Conservation (phyloP, 1,140 invertebrate species). For the Drosophila teissieri region DNA sequence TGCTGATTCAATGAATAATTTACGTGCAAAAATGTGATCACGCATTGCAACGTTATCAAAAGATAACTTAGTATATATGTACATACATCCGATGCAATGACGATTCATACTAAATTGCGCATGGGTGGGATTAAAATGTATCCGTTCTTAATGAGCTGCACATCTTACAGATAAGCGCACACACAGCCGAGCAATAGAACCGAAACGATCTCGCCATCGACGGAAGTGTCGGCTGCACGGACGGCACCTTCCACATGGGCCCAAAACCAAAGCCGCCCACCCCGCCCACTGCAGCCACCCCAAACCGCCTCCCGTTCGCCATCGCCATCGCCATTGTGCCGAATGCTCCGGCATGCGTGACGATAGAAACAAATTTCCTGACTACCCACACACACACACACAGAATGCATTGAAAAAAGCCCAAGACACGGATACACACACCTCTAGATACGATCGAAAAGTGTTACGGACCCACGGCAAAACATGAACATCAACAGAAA, state of each 20-base stretch:
- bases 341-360: slow-evolving; percentile 83
- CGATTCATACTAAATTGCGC: no score
- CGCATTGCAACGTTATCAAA: no score
- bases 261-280: slow-evolving; percentile 3
- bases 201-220: slow-evolving; percentile 18
- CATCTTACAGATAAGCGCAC: neutral
- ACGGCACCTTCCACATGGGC: slow-evolving; percentile 21
- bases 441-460: slow-evolving; percentile 62
- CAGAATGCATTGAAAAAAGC: slow-evolving; percentile 7
- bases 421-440: slow-evolving; percentile 18
- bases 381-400: slow-evolving; percentile 47
- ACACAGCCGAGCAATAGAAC: neutral
- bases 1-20: neutral
- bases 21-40: neutral
- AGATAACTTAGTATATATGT: no score
- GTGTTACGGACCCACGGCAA: slow-evolving; percentile 47
- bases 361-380: slow-evolving; percentile 81
- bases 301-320: neutral
- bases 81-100: no score
- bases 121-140: no score
- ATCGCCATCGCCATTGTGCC: slow-evolving; percentile 62
- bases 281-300: neutral
- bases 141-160: neutral
- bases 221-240: slow-evolving; percentile 18
- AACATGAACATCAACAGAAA: neutral